Conservation (phyloP, 2,113 vertebrate species). For the Elaphurus davidianus region DNA sequence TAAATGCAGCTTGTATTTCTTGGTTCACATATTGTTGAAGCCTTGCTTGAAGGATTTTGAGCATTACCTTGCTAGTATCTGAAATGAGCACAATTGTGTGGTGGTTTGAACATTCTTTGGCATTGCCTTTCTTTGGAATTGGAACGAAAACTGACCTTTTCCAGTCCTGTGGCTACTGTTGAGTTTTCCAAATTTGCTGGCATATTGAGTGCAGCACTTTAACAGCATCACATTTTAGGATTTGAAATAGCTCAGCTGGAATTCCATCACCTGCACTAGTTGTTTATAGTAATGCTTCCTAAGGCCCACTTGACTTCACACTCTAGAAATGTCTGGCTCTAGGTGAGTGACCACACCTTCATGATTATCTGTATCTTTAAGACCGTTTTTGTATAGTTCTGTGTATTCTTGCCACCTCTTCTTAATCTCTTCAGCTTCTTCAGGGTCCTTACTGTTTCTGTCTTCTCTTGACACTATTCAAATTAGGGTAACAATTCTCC, state of each 20-base stretch:
- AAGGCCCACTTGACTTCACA: neutral
- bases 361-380: neutral
- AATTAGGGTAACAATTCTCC: neutral
- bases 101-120: neutral
- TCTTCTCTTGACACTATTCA: neutral
- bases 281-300: neutral
- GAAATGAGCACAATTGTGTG: neutral
- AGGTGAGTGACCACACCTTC: neutral
- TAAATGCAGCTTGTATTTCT: neutral
- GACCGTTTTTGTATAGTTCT: fast-evolving
- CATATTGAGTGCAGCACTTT: neutral
- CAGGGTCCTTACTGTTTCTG: too few relatives aligned
- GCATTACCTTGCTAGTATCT: neutral
- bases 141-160: neutral
- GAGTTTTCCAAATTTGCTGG: neutral
- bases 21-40: neutral
- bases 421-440: too few relatives aligned
- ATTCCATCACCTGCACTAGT: neutral
- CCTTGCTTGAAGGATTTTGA: neutral
- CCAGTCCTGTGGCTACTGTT: neutral
- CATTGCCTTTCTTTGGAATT: neutral
- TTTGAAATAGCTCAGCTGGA: neutral
- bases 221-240: neutral
- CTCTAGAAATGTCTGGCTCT: too few relatives aligned
- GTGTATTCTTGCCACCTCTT: too few relatives aligned